These are phyloP conservation scores for Piaya cayana DNA, from an alignment of 2,113 vertebrate genomes.

Conservation along the genomic window DNA sequence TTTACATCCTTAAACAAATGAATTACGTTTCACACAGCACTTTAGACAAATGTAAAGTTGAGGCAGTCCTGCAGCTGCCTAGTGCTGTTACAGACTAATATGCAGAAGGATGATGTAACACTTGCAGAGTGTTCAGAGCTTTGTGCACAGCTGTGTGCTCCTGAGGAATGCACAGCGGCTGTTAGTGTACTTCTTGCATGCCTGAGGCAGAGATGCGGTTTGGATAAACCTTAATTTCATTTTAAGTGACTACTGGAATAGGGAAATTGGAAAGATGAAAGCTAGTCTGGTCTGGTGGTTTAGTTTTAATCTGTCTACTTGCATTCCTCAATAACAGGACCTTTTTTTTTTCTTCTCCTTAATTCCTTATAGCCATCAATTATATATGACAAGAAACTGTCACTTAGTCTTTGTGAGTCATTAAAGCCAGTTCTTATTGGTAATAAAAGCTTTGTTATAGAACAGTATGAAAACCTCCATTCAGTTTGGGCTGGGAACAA, in stretches of 20 bases:
- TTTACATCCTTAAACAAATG: background rate
- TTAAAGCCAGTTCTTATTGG: background rate
- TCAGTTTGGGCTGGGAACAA: background rate
- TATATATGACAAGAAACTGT: background rate
- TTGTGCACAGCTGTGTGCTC: background rate
- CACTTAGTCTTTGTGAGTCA: background rate
- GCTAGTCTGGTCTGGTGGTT: background rate
- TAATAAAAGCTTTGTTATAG: background rate
- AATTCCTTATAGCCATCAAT: background rate
- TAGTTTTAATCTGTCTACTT: background rate
- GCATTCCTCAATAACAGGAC: background rate
- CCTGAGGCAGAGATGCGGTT: background rate
- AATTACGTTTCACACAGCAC: background rate
- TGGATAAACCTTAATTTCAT: background rate
- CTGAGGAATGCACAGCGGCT: background rate
- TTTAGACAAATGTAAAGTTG: background rate
- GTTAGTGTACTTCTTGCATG: background rate
- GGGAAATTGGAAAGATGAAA: background rate
- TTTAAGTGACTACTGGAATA: background rate
- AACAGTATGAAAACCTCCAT: background rate
- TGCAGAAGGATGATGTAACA: background rate
- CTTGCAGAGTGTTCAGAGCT: rapidly evolving
- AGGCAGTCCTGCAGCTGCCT: too few species aligned
- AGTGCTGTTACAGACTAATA: background rate
- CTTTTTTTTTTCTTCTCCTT: background rate